These are phyloP conservation scores for Trematomus bernacchii DNA, from an alignment of 2,797 vertebrate genomes.

Conservation along the genomic window DNA sequence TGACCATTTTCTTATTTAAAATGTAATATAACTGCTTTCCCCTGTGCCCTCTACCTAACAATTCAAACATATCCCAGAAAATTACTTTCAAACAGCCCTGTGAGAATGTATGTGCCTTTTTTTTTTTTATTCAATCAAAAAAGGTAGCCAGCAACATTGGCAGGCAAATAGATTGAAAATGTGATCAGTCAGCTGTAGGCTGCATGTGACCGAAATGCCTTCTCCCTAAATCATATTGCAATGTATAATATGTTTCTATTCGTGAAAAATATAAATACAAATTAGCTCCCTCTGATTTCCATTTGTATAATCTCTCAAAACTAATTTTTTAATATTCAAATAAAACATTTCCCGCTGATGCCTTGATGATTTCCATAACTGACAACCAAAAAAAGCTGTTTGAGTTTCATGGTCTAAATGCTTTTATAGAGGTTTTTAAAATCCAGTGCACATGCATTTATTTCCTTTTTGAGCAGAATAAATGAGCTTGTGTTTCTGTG, in stretches of 20 bases:
- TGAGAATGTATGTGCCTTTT: slow-evolving; percentile 13
- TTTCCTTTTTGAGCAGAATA: neutral
- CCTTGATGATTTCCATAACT: neutral
- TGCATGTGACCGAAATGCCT: slow-evolving; percentile 1
- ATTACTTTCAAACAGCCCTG: slow-evolving; percentile 17
- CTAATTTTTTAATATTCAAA: neutral
- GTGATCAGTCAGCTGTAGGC: slow-evolving; percentile 32
- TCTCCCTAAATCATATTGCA: slow-evolving; percentile 8
- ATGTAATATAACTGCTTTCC: slow-evolving; percentile 5
- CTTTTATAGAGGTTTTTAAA: neutral
- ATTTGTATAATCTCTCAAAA: neutral
- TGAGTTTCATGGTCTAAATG: neutral
- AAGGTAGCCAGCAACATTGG: neutral
- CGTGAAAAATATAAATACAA: neutral
- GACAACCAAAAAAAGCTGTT: neutral
- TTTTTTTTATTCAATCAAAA: slow-evolving; percentile 35
- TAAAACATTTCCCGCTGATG: neutral
- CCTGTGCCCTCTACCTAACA: neutral
- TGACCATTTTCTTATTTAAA: slow-evolving; percentile 6
- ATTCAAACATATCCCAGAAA: slow-evolving; percentile 14
- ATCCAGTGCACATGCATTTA: neutral
- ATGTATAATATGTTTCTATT: neutral
- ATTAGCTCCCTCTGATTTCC: slow-evolving; percentile 11
- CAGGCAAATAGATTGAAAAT: slow-evolving; percentile 18
- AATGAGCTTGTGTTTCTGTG: neutral